These are phyloP conservation scores for Dasyornis broadbenti DNA, from an alignment of 2,113 vertebrate species.

Conservation along the genomic window DNA sequence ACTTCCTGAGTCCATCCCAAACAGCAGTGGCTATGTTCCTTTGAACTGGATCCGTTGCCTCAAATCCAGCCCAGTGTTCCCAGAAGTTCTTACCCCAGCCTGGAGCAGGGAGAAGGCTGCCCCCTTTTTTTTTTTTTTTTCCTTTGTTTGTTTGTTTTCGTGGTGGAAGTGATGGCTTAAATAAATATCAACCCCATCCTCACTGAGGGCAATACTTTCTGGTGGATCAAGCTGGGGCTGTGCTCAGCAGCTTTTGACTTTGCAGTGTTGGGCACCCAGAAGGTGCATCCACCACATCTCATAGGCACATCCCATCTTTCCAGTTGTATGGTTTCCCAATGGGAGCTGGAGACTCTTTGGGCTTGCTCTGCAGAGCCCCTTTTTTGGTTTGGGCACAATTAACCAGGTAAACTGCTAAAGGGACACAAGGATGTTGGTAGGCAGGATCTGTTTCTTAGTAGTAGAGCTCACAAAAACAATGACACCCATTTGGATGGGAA, in stretches of 20 bases:
- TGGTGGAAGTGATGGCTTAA: neutral
- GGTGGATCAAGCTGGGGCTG: neutral
- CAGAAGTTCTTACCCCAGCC: neutral
- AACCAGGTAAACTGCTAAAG: neutral
- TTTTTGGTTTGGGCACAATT: neutral
- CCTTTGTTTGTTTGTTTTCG: too few species aligned
- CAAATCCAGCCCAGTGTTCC: neutral
- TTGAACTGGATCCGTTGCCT: neutral
- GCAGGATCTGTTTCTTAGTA: neutral
- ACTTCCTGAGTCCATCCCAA: neutral
- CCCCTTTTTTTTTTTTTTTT: neutral
- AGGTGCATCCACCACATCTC: neutral
- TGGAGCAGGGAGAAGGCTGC: neutral
- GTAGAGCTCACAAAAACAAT: neutral
- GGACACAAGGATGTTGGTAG: neutral
- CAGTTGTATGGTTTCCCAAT: neutral
- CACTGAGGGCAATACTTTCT: neutral
- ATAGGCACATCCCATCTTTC: neutral
- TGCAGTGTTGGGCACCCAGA: neutral
- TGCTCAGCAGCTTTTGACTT: neutral
- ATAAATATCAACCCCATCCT: neutral
- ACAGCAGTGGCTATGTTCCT: fast-evolving
- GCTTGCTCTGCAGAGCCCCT: neutral
- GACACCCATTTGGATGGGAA: neutral
- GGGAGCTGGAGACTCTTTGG: neutral